These are phyloP conservation scores for Sander vitreus DNA, from an alignment of 2,113 vertebrate genomes.

Conservation along the genomic window DNA sequence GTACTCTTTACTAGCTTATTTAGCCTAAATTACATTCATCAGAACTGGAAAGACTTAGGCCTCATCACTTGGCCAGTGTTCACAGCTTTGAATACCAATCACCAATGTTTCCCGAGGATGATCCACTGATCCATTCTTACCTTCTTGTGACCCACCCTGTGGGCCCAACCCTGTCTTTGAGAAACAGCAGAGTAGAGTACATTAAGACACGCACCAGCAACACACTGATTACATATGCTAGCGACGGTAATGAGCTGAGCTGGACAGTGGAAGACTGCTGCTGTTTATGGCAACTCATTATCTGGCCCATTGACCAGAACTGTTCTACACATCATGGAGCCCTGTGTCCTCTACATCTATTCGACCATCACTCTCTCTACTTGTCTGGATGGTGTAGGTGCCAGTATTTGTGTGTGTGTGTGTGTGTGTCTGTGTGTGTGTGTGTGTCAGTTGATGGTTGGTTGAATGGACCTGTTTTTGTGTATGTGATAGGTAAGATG, in stretches of 20 bases:
- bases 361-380: slow-evolving; percentile 74
- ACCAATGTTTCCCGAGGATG: slow-evolving; percentile 53
- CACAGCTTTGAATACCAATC: slow-evolving; percentile 63
- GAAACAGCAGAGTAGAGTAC: slow-evolving; percentile 79
- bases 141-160: slow-evolving; percentile 74
- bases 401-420: neutral
- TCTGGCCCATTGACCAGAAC: slow-evolving; percentile 86
- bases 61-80: slow-evolving; percentile 20
- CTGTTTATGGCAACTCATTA: slow-evolving; percentile 86
- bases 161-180: slow-evolving; percentile 75
- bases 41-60: slow-evolving; percentile 7
- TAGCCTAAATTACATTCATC: slow-evolving; percentile 6
- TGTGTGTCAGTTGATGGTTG: slow-evolving; percentile 24
- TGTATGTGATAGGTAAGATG: slow-evolving; percentile 29
- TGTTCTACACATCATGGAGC: slow-evolving; percentile 82
- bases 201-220: slow-evolving; percentile 84
- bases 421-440: slow-evolving; percentile 17
- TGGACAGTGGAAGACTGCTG: slow-evolving; percentile 81
- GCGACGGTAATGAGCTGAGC: slow-evolving; percentile 82
- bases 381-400: slow-evolving; percentile 50
- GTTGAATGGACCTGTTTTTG: slow-evolving; percentile 20
- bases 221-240: slow-evolving; percentile 85
- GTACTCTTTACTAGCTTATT: slow-evolving; percentile 3
- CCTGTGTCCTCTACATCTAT: slow-evolving; percentile 81
- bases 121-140: slow-evolving; percentile 74